Conservation (phyloP, 2,797 vertebrate genomes). For the Pseudomugil gertrudae region DNA sequence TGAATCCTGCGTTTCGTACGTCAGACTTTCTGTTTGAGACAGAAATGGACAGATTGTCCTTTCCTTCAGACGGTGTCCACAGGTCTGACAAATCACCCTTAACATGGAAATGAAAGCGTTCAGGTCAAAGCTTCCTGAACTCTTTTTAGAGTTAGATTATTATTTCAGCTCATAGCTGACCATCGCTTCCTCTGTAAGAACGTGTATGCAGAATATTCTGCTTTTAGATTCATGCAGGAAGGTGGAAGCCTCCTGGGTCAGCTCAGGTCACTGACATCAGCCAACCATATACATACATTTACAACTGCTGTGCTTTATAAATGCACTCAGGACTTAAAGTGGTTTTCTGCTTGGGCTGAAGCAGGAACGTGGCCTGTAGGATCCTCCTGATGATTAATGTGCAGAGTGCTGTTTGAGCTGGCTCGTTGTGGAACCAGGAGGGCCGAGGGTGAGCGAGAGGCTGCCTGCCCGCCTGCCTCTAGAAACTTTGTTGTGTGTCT, state of each 20-base stretch:
- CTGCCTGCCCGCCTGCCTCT: slow-evolving; percentile 60
- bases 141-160: background rate
- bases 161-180: background rate
- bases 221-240: slow-evolving; percentile 56
- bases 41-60: slow-evolving; percentile 5
- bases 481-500: slow-evolving; percentile 83
- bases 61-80: slow-evolving; percentile 6
- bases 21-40: slow-evolving; percentile 9
- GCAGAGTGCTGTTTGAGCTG: slow-evolving; percentile 64
- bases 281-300: slow-evolving; percentile 15
- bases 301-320: slow-evolving; percentile 7
- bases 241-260: slow-evolving; percentile 56
- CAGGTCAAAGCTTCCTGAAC: background rate
- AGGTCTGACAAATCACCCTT: slow-evolving; percentile 2
- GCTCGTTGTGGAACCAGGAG: slow-evolving; percentile 68
- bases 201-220: background rate
- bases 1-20: slow-evolving; percentile 50
- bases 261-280: slow-evolving; percentile 39
- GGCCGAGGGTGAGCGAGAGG: slow-evolving; percentile 58
- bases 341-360: slow-evolving; percentile 9
- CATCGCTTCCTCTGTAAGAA: too few species aligned
- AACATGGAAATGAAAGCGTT: too few species aligned
- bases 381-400: slow-evolving; percentile 70
- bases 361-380: slow-evolving; percentile 35
- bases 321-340: slow-evolving; percentile 2